Base-by-base conservation (phyloP, 2,888 invertebrate genomes). In the Agriopis aurantiaria region DNA sequence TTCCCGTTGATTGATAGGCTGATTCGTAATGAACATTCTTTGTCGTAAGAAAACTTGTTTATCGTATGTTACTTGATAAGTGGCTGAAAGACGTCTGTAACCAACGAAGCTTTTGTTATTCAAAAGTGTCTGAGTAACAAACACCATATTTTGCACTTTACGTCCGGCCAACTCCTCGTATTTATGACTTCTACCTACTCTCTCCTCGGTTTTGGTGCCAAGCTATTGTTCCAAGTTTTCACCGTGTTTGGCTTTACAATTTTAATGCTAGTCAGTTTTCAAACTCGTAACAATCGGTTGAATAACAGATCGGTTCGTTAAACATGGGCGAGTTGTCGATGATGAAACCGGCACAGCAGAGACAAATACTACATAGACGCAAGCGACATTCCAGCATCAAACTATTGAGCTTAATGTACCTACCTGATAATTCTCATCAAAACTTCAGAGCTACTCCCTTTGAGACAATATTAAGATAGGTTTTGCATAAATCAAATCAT, bases 181-280 rank as follows among this genome's bases (percentile, higher is more conserved):
- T 59, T 17, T 68, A 55, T 48, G 23, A 46, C 48, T 48, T 65
- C 17, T 57, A 77, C 79, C 82, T 77, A 84, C 89, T 90, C 88
- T 90, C 88, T 91, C 89, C 86, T 84, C 77, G 79, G 81, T 84
- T 84, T 88, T 83, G 80, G 82, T 78, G 80, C 79, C 81, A 78
- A 79, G 68, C 80, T 78, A 89, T 90, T 91, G 89, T 90, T 87
- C 75, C 59, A 75, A 78, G 82, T 81, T 88, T 86, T 87, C 83
- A 85, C 84, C 78, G 71, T 77, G 77, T 83, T 65, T 62, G 51
- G 64, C 45, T 62, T 56, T 65, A 46, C 53, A 65, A 68, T 63
- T 53, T 55, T 48, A 60, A 59, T 55, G 52, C 53, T 17, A 61
- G 60, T 45, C 49, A 17, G 43, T 64, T 56, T 55, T 40, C 17